Evolutionary conservation across 2,797 vertebrate species (phyloP).

Genomic region (Microtus californicus): DNA sequence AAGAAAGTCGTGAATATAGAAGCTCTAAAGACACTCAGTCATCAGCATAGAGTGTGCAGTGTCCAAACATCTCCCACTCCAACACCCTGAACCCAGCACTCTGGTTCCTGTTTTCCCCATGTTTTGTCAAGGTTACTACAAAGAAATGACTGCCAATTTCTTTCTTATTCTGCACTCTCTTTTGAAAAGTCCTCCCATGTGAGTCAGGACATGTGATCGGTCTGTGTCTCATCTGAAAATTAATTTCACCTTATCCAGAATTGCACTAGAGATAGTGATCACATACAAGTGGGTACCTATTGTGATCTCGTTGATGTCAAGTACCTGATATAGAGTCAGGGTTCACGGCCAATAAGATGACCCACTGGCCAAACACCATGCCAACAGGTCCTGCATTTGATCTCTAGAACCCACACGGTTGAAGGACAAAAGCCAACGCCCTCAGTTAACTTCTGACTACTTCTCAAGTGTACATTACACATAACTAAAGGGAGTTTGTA

Average conservation of each 20-base stretch:
- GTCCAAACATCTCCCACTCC: background rate
- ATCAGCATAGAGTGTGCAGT: background rate
- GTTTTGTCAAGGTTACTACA: background rate
- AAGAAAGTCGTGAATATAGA: background rate
- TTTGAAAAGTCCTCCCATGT: background rate
- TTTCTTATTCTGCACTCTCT: background rate
- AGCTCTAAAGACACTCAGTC: background rate
- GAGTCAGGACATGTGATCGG: background rate
- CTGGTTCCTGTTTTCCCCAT: background rate
- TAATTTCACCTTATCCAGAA: slow-evolving; percentile 3
- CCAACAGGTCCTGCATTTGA: background rate
- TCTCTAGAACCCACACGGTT: background rate
- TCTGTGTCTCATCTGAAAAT: slow-evolving; percentile 21
- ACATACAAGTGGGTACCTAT: background rate
- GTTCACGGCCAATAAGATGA: background rate
- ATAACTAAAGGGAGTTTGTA: background rate
- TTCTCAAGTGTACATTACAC: background rate
- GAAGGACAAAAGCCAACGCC: background rate
- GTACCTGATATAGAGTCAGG: background rate
- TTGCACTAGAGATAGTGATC: background rate
- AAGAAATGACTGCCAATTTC: background rate
- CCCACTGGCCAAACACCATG: background rate
- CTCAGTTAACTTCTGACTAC: background rate
- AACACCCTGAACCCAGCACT: too few species aligned
- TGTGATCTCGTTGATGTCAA: background rate